Evolutionary conservation across 2,113 vertebrate species (phyloP).

Genomic region (Petaurus breviceps): DNA sequence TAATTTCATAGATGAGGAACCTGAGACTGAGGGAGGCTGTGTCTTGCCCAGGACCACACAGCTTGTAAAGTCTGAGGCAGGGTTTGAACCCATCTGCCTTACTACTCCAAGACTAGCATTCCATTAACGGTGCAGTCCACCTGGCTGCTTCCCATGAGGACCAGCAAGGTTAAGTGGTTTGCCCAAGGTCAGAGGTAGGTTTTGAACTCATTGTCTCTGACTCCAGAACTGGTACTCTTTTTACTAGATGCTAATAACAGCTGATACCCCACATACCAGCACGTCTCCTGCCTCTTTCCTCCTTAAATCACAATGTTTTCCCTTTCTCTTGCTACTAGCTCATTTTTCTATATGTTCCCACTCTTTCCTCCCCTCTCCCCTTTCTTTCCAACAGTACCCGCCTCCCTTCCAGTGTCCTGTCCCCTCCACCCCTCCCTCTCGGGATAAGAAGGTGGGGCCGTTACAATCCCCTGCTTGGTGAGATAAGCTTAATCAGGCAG

Average conservation of each 20-base stretch:
- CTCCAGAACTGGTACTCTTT: too few relatives aligned
- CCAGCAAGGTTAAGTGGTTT: too few relatives aligned
- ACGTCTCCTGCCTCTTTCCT: background rate
- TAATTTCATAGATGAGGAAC: background rate
- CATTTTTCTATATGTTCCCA: background rate
- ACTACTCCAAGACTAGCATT: background rate
- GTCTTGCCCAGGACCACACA: background rate
- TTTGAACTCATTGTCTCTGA: background rate
- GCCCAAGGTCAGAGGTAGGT: background rate
- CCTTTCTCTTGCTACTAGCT: background rate
- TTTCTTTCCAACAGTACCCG: background rate
- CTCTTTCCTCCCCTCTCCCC: background rate
- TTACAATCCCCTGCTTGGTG: slow-evolving; percentile 78
- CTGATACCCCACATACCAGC: too few relatives aligned
- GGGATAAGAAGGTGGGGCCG: slow-evolving; percentile 56
- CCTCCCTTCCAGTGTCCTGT: background rate
- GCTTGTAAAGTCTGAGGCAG: background rate
- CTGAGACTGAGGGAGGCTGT: background rate
- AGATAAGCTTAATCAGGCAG: slow-evolving; percentile 47
- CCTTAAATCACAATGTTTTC: background rate
- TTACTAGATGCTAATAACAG: too few relatives aligned
- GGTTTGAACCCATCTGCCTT: background rate
- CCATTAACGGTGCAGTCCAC: too few relatives aligned
- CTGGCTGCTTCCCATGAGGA: too few relatives aligned
- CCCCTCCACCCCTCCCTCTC: background rate